Conservation (phyloP, 2,113 vertebrate species). For the Myotis lucifugus region DNA sequence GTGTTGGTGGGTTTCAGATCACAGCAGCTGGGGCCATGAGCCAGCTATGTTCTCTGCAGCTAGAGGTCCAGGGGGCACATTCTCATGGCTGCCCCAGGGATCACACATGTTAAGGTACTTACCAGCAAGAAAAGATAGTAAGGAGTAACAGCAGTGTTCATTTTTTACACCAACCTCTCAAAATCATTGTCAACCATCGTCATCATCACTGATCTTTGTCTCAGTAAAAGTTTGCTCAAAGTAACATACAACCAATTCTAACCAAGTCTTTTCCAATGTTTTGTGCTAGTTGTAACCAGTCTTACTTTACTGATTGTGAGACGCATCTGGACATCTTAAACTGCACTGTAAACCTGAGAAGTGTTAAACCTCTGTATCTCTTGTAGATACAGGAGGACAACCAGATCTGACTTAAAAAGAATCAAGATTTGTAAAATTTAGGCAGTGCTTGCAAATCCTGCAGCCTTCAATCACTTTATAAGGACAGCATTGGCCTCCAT, state of each 20-base stretch:
- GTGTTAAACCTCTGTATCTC: neutral
- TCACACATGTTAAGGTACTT: neutral
- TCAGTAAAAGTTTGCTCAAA: neutral
- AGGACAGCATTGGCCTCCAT: neutral
- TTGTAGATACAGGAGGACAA: neutral
- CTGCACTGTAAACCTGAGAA: neutral
- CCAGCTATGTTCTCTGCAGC: neutral
- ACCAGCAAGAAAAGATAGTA: neutral
- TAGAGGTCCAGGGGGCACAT: neutral
- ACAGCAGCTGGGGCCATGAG: neutral
- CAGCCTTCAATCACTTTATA: neutral
- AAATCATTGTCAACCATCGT: neutral
- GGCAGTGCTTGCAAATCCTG: neutral
- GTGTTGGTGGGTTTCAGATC: neutral
- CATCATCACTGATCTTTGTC: neutral
- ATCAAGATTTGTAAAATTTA: neutral
- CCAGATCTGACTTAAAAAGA: neutral
- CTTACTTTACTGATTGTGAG: neutral
- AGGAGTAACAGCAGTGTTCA: neutral
- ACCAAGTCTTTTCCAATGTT: conserved; percentile 8
- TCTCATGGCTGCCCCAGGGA: neutral
- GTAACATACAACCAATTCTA: neutral
- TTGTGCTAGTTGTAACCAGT: neutral
- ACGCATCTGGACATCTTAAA: neutral
- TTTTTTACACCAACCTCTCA: neutral